phyloP scores from a whole-genome alignment of 2,113 vertebrate genomes.

The Pipra filicauda region DNA sequence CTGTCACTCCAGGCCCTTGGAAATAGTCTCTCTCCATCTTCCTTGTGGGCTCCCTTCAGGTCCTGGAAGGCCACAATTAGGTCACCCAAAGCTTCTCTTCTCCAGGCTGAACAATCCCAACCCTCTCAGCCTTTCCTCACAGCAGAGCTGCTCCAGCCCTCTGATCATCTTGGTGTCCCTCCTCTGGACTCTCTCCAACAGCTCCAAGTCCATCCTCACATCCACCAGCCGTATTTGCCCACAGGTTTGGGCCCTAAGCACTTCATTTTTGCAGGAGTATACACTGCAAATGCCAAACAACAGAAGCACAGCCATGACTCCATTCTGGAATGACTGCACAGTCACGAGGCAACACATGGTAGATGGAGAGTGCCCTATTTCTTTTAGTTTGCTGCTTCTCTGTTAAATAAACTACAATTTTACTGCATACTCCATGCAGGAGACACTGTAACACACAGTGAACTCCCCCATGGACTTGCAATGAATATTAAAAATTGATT shows the following conservation, averaged over 20 bases:
- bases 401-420: not conserved
- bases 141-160: not conserved
- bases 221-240: fast-evolving
- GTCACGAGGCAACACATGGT: fast-evolving
- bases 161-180: not conserved
- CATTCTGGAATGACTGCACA: not conserved
- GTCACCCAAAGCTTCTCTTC: not conserved
- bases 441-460: not conserved
- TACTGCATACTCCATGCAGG: not conserved
- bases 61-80: not conserved
- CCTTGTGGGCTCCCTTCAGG: not conserved
- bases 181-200: fast-evolving
- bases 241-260: not conserved
- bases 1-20: not conserved
- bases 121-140: not conserved
- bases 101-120: not conserved
- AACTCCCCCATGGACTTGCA: not conserved
- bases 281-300: not conserved
- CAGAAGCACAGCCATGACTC: not conserved
- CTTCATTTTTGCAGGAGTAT: not conserved
- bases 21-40: not conserved
- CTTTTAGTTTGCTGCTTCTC: not conserved
- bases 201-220: not conserved
- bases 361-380: not conserved
- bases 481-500: conserved; percentile 17